phyloP scores from a whole-genome alignment of 1,140 invertebrate species.

The Ceratosolen solmsi region DNA sequence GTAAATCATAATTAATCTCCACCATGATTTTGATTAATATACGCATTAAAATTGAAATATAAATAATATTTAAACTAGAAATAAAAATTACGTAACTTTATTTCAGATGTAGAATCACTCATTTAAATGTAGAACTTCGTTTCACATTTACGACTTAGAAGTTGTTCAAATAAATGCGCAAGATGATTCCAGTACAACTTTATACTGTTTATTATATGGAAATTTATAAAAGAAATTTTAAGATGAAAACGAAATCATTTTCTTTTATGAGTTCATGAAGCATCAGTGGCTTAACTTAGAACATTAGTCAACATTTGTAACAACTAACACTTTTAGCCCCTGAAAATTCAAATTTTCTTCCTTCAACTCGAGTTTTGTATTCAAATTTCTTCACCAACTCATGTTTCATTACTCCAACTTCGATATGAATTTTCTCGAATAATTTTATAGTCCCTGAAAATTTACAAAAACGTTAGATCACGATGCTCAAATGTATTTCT shows the following conservation, averaged over 20 bases:
- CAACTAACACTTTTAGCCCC: not conserved
- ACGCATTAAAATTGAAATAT: no score
- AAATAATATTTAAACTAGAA: no score
- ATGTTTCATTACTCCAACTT: slow-evolving; percentile 7
- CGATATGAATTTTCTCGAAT: slow-evolving; percentile 15
- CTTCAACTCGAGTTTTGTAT: slow-evolving; percentile 22
- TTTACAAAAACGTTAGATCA: not conserved
- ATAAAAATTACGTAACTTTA: not conserved
- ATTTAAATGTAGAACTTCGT: not conserved
- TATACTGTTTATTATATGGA: slow-evolving; percentile 26
- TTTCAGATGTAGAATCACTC: slow-evolving; percentile 2
- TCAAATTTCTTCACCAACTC: slow-evolving; percentile 33
- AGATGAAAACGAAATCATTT: slow-evolving; percentile 16
- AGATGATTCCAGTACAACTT: not conserved
- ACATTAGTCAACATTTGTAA: slow-evolving; percentile 35
- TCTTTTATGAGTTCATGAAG: slow-evolving; percentile 1
- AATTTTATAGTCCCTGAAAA: not conserved
- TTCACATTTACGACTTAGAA: slow-evolving; percentile 1
- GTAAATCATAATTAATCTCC: no score
- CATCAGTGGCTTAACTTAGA: slow-evolving; percentile 3
- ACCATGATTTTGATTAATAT: no score
- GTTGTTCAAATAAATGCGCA: slow-evolving; percentile 19
- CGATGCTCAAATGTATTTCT: not conserved
- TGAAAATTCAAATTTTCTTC: slow-evolving; percentile 30
- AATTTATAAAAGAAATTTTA: slow-evolving; percentile 25